Conservation (phyloP, 37 sponge, comb jelly and placozoan genomes). For the Eunapius fragilis region DNA sequence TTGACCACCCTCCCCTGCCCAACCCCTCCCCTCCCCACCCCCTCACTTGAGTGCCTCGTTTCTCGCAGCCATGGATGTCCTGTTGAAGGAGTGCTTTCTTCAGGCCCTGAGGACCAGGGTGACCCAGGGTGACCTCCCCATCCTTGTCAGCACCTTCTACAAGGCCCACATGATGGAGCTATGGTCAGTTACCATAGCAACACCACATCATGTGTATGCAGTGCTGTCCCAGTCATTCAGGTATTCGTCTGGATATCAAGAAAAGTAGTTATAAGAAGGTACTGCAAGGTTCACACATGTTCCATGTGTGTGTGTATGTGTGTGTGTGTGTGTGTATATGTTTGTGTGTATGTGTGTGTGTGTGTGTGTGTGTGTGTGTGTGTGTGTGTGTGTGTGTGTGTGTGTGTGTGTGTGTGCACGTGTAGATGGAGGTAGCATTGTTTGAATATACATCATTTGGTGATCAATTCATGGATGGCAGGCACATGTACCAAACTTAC, state of each 20-base stretch:
- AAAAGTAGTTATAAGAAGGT: conserved; percentile 64
- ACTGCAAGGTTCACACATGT: no score
- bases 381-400: background rate
- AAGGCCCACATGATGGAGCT: conserved; percentile 22
- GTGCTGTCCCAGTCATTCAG: conserved; percentile 23
- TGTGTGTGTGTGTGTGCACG: no score
- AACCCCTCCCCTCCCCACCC: background rate
- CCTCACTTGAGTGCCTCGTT: no score
- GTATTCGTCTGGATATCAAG: conserved; percentile 46
- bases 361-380: background rate
- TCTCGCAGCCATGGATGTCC: conserved; percentile 32
- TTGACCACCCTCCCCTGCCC: no score
- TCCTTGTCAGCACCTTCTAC: conserved; percentile 65
- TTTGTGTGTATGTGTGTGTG: no score
- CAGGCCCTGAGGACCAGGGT: conserved; percentile 7
- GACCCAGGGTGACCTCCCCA: conserved; percentile 25
- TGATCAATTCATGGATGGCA: no score
- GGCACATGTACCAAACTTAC: no score
- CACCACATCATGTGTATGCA: background rate
- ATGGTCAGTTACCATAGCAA: conserved; percentile 30
- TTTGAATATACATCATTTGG: no score
- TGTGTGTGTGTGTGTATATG: background rate
- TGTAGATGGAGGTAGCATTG: no score
- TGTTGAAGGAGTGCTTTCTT: conserved; percentile 47
- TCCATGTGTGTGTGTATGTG: no score